Evolutionary conservation across 2,888 invertebrate species (phyloP), one percentile per base, ranked within the genome.

Genomic region (Agapetus fuscipes): DNA sequence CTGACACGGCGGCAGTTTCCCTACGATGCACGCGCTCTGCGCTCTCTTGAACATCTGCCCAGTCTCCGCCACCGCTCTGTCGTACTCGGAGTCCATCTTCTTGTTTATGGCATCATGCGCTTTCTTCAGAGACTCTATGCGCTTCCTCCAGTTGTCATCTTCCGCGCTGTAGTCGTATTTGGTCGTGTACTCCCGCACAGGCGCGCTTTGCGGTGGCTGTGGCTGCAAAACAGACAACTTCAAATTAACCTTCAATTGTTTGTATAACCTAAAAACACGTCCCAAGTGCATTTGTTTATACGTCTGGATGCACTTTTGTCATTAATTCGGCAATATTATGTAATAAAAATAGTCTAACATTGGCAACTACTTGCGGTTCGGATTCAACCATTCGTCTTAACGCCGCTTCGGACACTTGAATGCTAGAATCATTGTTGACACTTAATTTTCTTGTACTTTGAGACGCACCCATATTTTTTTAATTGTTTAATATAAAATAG

Each of bases 1-100:
- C 31, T 39, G 37, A 32, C 48, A 48, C 2, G 48, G 48, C 14
- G 48, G 48, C 15, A 42, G 29, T 31, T 44, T 47, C n/a, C 46
- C 43, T 14, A 15, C 30, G 14, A 38, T 32, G 14, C 39, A 34
- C 1, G 39, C 31, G 17, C 45, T 37, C 35, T 45, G 42, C 14
- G 48, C 36, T 27, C 40, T 24, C 32, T 45, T 42, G 27, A 45
- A 48, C 45, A 48, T 45, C 27, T 45, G 42, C 12, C 34, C 40
- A 15, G 48, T 48, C 16, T 48, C 45, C 2, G 33, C 26, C 13
- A 48, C 33, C 1, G 48, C 44, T 31, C 43, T 45, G 30, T 48
- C 39, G 20, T 45, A 48, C 24, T 48, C 48, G 17, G 29, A 39
- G 34, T 48, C 45, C 45, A 48, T 48, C 20, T 39, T 48, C 15